Evolutionary conservation across 1,140 invertebrate species (phyloP).

Genomic region (Conus betulinus): DNA sequence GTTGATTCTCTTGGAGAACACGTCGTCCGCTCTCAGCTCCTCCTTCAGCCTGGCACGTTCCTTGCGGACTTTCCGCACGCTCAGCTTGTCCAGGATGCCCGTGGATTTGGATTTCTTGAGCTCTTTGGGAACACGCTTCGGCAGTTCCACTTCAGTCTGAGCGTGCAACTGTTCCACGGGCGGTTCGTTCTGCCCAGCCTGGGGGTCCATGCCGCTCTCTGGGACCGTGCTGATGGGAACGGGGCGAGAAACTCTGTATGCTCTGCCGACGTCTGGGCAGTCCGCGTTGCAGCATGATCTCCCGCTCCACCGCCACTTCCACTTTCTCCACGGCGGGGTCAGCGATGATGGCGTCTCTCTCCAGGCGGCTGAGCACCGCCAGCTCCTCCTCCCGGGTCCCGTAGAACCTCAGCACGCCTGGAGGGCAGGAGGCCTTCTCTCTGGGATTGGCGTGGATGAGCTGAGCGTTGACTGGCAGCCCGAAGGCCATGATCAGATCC

Average conservation of each 20-base stretch:
- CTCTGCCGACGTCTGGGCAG: constrained; percentile 42
- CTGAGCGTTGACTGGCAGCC: constrained; percentile 66
- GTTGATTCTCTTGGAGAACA: constrained; percentile 66
- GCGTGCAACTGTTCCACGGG: neutral
- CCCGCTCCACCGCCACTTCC: constrained; percentile 61
- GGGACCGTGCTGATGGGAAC: neutral
- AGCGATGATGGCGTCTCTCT: constrained; percentile 37
- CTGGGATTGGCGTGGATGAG: constrained; percentile 58
- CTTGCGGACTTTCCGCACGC: constrained; percentile 62
- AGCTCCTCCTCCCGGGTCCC: constrained; percentile 58
- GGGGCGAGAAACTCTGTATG: neutral
- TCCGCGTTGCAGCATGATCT: constrained; percentile 57
- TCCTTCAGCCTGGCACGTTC: constrained; percentile 68
- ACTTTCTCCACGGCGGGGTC: constrained; percentile 44
- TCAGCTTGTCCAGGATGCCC: constrained; percentile 65
- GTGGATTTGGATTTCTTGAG: constrained; percentile 63
- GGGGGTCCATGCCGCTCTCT: neutral
- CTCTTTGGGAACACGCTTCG: constrained; percentile 61
- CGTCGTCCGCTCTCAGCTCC: constrained; percentile 62
- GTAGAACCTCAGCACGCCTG: constrained; percentile 61
- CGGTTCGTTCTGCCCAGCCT: neutral
- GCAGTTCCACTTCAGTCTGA: constrained; percentile 50
- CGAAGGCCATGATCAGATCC: constrained; percentile 67
- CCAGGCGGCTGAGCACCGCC: constrained; percentile 51
- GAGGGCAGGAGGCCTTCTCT: constrained; percentile 34